Conservation (phyloP, 1,140 invertebrate genomes). For the Acromyrmex charruanus region DNA sequence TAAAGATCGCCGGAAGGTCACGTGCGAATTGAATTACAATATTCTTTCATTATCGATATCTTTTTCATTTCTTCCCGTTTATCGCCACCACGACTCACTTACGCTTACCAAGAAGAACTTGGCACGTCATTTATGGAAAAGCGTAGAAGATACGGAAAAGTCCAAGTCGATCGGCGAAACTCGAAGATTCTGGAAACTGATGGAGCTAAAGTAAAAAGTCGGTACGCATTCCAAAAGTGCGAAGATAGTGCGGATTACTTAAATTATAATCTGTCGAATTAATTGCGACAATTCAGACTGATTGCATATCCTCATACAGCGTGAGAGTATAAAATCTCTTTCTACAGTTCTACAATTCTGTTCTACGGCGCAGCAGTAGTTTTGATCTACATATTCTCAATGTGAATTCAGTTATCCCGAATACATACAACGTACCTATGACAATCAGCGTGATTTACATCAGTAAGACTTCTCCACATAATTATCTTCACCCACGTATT, state of each 20-base stretch:
- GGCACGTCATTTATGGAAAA: not conserved
- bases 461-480: not conserved
- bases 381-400: conserved; percentile 16
- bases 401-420: not conserved
- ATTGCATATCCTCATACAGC: not conserved
- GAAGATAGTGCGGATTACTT: not conserved
- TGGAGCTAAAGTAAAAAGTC: not conserved
- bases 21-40: conserved; percentile 54
- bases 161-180: not conserved
- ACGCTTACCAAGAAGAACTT: conserved; percentile 23
- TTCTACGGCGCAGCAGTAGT: conserved; percentile 1
- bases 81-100: not conserved
- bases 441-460: conserved; percentile 29
- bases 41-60: conserved; percentile 29
- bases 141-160: not conserved
- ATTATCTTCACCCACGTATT: conserved; percentile 39
- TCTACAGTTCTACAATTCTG: not conserved
- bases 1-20: conserved; percentile 19
- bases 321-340: not conserved
- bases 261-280: not conserved
- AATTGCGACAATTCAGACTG: not conserved
- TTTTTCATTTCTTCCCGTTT: not conserved
- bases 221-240: not conserved
- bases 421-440: not conserved
- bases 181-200: not conserved